Base-by-base conservation (phyloP, 2,888 invertebrate genomes). In the Dicyrtoma fusca region DNA sequence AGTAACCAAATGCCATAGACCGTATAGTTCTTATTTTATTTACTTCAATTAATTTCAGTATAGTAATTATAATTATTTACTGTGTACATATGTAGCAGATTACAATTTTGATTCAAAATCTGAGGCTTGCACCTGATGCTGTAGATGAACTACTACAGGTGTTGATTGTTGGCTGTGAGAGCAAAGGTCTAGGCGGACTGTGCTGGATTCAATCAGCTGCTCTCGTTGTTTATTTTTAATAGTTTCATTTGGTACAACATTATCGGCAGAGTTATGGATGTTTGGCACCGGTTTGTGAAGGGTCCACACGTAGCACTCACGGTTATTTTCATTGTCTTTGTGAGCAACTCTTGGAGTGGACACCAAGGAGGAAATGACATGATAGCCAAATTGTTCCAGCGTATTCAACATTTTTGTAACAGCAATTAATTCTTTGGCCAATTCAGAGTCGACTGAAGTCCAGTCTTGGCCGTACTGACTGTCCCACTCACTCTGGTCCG, bases 301-400 rank as follows among this genome's bases (percentile, higher is more conserved):
- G 8, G 61, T 69, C 69, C 69, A 69, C 25, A 69, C 26, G 49
- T 61, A 69, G 49, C 69, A 69, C 17, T 69, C 69, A 0, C 69
- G 61, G 25, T 69, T 69, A 19, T 69, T 69, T 49, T 69, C 61
- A 17, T 61, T 61, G 4, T 61, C 69, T 21, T 69, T 69, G 59
- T 61, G 44, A 1, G 61, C 45, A 14, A 49, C 21, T 23, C 61
- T 13, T 0, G 69, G 69, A 44, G 47, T 59, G 1, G 69, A 69
- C 5, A 47, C 26, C n/a, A 59, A 8, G 17, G 59, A 61, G 1
- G 61, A 49, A 17, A 69, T 21, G 23, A 69, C 23, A n/a, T 17
- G 11, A 17, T 61, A 69, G 17, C 61, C 61, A 69, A 69, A 69
- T 1, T 21, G 45, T 47, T 42, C 61, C 1, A 69, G 17, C 0